Percentiles rank a stretch among this genome's conserved stretches.
Evolutionary conservation across 2,888 invertebrate species (phyloP).

Genomic region (Malthinus flaveolus): DNA sequence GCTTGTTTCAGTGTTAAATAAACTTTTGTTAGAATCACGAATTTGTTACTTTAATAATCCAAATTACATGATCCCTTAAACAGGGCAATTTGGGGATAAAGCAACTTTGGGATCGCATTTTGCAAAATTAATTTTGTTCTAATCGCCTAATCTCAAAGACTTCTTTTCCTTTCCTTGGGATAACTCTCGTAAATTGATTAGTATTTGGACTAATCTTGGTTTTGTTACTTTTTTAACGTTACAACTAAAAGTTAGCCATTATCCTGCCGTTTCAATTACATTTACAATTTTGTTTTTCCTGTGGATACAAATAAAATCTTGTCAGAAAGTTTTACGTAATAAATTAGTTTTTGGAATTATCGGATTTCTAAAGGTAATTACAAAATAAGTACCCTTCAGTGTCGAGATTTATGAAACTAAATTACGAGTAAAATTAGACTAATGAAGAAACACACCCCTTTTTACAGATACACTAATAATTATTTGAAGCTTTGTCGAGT

Average conservation of each 20-base stretch:
- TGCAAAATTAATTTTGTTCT: too few relatives aligned
- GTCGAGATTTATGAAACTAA: conserved; percentile 11
- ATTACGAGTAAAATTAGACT: conserved; percentile 10
- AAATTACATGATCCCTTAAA: too few relatives aligned
- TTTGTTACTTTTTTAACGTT: background rate
- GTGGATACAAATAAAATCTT: background rate
- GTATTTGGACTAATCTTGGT: too few relatives aligned
- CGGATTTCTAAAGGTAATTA: conserved; percentile 13
- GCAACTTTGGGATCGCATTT: too few relatives aligned
- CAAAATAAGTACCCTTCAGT: conserved; percentile 8
- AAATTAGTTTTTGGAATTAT: conserved; percentile 16
- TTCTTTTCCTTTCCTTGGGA: too few relatives aligned
- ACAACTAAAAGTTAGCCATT: background rate
- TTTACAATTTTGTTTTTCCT: conserved; percentile 3
- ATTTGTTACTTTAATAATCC: too few relatives aligned
- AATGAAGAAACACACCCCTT: conserved; percentile 13
- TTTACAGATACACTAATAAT: background rate
- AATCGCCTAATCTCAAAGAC: too few relatives aligned
- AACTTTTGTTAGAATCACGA: too few relatives aligned
- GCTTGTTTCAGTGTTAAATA: too few relatives aligned
- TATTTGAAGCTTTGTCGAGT: background rate
- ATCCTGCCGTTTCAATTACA: conserved; percentile 2
- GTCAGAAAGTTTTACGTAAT: background rate
- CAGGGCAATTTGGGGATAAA: too few relatives aligned
- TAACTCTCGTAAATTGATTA: too few relatives aligned